phyloP scores from a whole-genome alignment of 1,140 invertebrate species.

The Drosophila seguyi region DNA sequence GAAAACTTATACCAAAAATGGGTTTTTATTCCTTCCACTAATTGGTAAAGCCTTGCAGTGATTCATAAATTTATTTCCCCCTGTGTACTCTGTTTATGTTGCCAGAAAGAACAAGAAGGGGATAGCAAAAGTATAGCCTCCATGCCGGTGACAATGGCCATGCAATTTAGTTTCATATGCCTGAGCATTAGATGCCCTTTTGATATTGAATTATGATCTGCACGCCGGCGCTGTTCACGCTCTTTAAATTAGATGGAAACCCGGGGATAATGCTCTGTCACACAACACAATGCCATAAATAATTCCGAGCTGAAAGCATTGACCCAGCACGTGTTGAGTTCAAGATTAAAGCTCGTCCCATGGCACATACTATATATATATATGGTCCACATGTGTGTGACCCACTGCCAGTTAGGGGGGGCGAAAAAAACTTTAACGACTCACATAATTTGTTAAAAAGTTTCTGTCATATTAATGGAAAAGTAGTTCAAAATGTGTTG shows the following conservation, averaged over 20 bases:
- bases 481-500: slow-evolving; percentile 65
- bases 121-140: slow-evolving; percentile 35
- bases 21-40: not conserved
- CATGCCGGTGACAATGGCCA: slow-evolving; percentile 53
- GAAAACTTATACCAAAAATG: not conserved
- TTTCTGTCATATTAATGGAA: slow-evolving; percentile 79
- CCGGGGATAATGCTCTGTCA: slow-evolving; percentile 39
- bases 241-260: slow-evolving; percentile 70
- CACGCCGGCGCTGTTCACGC: slow-evolving; percentile 44
- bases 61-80: not conserved
- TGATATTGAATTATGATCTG: slow-evolving; percentile 81
- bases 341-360: slow-evolving; percentile 32
- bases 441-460: slow-evolving; percentile 77
- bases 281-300: slow-evolving; percentile 62
- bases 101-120: slow-evolving; percentile 37
- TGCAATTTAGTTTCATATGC: slow-evolving; percentile 79
- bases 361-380: slow-evolving; percentile 8
- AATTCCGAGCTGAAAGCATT: slow-evolving; percentile 58
- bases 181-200: slow-evolving; percentile 66
- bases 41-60: not conserved
- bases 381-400: slow-evolving; percentile 36
- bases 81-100: slow-evolving; percentile 56
- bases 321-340: slow-evolving; percentile 58
- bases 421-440: slow-evolving; percentile 53
- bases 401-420: slow-evolving; percentile 26